These are phyloP conservation scores for Chironomus tentans DNA, from an alignment of 2,888 invertebrate genomes.

Conservation along the genomic window DNA sequence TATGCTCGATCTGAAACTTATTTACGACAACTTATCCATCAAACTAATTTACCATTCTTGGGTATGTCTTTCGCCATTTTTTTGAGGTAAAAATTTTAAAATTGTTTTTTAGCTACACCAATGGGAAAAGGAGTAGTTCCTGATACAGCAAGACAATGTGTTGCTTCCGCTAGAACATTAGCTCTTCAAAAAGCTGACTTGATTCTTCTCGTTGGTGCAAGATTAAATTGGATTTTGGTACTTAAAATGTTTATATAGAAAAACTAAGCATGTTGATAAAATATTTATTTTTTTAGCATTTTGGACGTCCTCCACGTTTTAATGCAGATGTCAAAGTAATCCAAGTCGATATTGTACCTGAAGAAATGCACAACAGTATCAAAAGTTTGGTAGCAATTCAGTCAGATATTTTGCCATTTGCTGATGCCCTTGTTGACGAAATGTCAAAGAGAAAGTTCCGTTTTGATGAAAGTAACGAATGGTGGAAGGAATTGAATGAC, in stretches of 20 bases:
- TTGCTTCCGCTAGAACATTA: conserved; percentile 77
- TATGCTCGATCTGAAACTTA: conserved; percentile 69
- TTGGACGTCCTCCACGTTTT: conserved; percentile 82
- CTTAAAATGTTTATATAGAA: background rate
- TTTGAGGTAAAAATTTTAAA: too few relatives aligned
- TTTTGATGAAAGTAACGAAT: conserved; percentile 49
- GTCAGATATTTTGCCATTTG: conserved; percentile 71
- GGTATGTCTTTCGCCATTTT: too few relatives aligned
- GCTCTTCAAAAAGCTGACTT: conserved; percentile 85
- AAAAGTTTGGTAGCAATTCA: conserved; percentile 69
- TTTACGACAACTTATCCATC: conserved; percentile 57
- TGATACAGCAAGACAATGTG: conserved; percentile 60
- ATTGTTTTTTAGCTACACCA: conserved; percentile 64
- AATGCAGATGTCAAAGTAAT: conserved; percentile 75
- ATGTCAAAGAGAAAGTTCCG: conserved; percentile 51
- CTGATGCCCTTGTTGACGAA: conserved; percentile 51
- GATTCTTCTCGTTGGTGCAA: conserved; percentile 76
- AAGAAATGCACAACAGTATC: conserved; percentile 89
- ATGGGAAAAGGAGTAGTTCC: conserved; percentile 84
- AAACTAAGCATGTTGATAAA: background rate
- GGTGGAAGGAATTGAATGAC: conserved; percentile 66
- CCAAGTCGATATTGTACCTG: conserved; percentile 80
- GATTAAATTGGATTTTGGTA: conserved; percentile 89
- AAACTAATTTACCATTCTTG: conserved; percentile 67
- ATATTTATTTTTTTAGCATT: conserved; percentile 48